Percentiles rank a stretch among this genome's conserved stretches.
phyloP scores from a whole-genome alignment of 2,888 invertebrate genomes.

The Apotomis betuletana region DNA sequence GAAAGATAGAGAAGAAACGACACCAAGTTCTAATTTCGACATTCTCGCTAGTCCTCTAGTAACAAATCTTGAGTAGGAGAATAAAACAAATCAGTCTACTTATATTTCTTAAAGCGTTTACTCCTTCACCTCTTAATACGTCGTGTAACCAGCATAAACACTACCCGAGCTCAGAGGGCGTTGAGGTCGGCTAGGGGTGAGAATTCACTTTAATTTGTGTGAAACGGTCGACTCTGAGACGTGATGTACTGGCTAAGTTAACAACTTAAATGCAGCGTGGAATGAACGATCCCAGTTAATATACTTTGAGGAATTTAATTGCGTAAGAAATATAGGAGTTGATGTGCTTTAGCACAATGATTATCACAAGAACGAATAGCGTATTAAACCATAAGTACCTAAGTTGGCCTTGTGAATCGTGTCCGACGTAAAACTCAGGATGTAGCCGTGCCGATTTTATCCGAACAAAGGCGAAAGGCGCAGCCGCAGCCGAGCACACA shows the following conservation, averaged over 20 bases:
- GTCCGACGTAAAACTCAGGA: too few species aligned
- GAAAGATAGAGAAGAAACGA: too few species aligned
- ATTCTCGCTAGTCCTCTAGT: too few species aligned
- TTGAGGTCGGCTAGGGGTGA: slow-evolving; percentile 10
- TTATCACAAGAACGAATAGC: too few species aligned
- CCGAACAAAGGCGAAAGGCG: too few species aligned
- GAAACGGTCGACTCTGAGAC: slow-evolving; percentile 19
- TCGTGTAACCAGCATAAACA: slow-evolving; percentile 21
- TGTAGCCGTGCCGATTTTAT: too few species aligned
- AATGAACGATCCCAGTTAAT: slow-evolving; percentile 6
- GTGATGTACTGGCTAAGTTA: slow-evolving; percentile 21
- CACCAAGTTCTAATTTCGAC: too few species aligned
- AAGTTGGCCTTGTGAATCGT: too few species aligned
- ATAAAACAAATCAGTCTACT: not conserved
- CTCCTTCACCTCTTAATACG: not conserved
- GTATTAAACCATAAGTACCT: too few species aligned
- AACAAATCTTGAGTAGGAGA: not conserved
- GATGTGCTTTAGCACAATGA: not conserved
- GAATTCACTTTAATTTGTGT: slow-evolving; percentile 25
- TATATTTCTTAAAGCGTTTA: not conserved
- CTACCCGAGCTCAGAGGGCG: slow-evolving; percentile 20
- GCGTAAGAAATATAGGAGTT: slow-evolving; percentile 2
- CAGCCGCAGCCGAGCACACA: too few species aligned
- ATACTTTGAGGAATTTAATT: slow-evolving; percentile 17
- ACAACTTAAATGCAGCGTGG: slow-evolving; percentile 8